A percentile compares a stretch with the other conserved stretches of the same genome.
Evolutionary conservation across 2,888 invertebrate genomes (phyloP).

Genomic region (Marasmarcha lunaedactyla): DNA sequence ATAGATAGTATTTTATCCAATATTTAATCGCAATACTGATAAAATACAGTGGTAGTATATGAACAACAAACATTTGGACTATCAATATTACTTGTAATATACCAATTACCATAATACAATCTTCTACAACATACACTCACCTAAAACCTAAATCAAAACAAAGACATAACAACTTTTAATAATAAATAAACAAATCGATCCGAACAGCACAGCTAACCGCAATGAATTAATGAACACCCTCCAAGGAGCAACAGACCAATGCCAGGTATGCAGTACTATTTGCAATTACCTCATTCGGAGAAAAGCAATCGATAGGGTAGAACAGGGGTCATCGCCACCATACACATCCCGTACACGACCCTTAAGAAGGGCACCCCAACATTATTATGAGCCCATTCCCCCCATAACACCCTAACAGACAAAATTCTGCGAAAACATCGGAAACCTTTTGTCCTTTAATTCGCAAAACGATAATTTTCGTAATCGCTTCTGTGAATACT

Average conservation of each 20-base stretch:
- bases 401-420: constrained; percentile 39
- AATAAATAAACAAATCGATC: too few relatives aligned
- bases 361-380: constrained; percentile 52
- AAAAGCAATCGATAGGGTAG: constrained; percentile 65
- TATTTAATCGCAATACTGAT: too few relatives aligned
- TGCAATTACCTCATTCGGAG: constrained; percentile 52
- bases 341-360: constrained; percentile 54
- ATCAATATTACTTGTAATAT: too few relatives aligned
- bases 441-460: constrained; percentile 40
- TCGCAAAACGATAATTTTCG: constrained; percentile 25
- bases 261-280: constrained; percentile 22
- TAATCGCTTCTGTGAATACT: constrained; percentile 4
- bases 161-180: too few relatives aligned
- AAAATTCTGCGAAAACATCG: constrained; percentile 51
- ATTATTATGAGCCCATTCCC: constrained; percentile 36
- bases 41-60: too few relatives aligned
- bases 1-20: too few relatives aligned
- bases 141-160: too few relatives aligned
- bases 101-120: too few relatives aligned
- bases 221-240: neutral
- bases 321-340: constrained; percentile 66
- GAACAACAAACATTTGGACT: too few relatives aligned
- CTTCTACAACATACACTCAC: too few relatives aligned
- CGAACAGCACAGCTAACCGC: neutral
- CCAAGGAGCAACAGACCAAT: neutral